Base-by-base conservation (phyloP, 35 echinoderm and acorn worm genomes). In the Ophiothrix spiculata region DNA sequence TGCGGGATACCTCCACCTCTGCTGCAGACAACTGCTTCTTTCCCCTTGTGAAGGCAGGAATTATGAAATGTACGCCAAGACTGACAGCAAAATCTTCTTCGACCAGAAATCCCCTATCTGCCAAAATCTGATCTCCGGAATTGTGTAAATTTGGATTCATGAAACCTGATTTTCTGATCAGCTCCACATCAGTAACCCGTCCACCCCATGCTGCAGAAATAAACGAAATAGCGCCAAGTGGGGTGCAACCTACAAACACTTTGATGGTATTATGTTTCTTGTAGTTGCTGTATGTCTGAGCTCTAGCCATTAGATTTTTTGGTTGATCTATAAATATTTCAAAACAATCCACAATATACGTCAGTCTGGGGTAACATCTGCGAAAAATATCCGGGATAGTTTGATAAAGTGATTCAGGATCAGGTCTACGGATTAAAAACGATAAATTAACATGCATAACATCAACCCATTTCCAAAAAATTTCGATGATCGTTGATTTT, bases 281-380 rank as follows among this genome's bases (percentile, higher is more conserved):
- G 64, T 81, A 88, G 42, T 80, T 88, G 33, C 77, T 81, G 36
- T 88, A 88, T 23, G 86, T 88, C 37, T 81, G 86, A 29, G 86
- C 86, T 39, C 86, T 80, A 13, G 86, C 86, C 28, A 64, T 81
- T 28, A 81, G 73, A 8, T 76, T 86, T 37, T 46, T 78, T 87
- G 77, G 77, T 33, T 81, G 77, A 36, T 80, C 86, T n/a, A 88
- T 88, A 79, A 88, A 88, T 14, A 88, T 88, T 37, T 88, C 79
- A 56, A 88, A 88, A 28, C 79, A 88, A 39, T 88, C 86, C 13
- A 88, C 36, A 35, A 88, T 49, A 37, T 31, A 81, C 35, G 86
- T 41, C 31, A 81, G 19, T 37, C 12, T 36, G 23, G 78, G 78
- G 32, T 29, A 33, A 60, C 4, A 21, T 39, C 23, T 36, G 23